phyloP scores from a whole-genome alignment of 2,113 vertebrate species.

The Calcarius ornatus region DNA sequence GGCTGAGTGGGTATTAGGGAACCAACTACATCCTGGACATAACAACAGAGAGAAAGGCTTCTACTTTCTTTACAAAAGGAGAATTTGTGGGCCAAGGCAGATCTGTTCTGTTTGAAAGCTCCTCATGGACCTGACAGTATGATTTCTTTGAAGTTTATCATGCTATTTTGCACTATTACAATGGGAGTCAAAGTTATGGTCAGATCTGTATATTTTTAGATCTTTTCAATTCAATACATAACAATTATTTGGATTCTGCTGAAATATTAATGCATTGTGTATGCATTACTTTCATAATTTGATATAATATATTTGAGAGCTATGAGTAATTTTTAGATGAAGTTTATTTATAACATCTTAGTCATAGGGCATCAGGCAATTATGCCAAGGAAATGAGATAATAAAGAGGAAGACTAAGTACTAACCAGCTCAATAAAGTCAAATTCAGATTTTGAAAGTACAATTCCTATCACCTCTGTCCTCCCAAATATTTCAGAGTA shows the following conservation, averaged over 20 bases:
- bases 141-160: not conserved
- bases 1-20: not conserved
- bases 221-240: not conserved
- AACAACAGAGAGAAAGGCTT: not conserved
- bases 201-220: not conserved
- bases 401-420: not conserved
- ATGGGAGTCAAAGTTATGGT: not conserved
- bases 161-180: not conserved
- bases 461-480: not conserved
- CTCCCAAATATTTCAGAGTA: not conserved
- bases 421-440: not conserved
- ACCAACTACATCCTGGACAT: not conserved
- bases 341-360: not conserved
- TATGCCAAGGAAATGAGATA: not conserved
- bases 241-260: not conserved
- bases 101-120: not conserved
- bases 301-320: not conserved
- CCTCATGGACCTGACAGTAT: not conserved
- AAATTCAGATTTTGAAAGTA: not conserved
- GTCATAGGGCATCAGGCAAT: not conserved
- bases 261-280: not conserved
- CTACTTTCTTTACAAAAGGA: not conserved
- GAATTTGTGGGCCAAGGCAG: not conserved
- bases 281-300: not conserved
- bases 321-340: not conserved